Evolutionary conservation across 2,888 invertebrate species (phyloP).

Genomic region (Ferdinandea cuprea): DNA sequence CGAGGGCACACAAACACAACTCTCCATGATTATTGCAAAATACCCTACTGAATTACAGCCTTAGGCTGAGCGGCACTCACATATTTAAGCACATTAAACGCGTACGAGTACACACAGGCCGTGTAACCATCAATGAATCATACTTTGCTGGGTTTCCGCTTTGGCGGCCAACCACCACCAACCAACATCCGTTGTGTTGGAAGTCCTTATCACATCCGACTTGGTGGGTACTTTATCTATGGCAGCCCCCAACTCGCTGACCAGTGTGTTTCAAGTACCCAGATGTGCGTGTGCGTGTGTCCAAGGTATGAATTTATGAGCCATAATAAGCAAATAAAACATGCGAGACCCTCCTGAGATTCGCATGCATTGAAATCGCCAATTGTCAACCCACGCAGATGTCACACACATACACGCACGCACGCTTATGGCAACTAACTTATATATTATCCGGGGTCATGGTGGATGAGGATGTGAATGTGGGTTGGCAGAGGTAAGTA

Average conservation of each 20-base stretch:
- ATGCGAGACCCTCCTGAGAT: constrained; percentile 45
- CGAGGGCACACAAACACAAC: constrained; percentile 15
- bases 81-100: constrained; percentile 13
- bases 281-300: constrained; percentile 28
- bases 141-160: constrained; percentile 57
- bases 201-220: constrained; percentile 62
- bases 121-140: constrained; percentile 57
- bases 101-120: constrained; percentile 7
- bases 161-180: constrained; percentile 1
- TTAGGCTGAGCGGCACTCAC: constrained; percentile 24
- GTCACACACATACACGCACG: constrained; percentile 5
- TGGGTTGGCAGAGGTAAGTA: constrained; percentile 45
- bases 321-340: constrained; percentile 60
- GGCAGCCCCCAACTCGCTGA: constrained; percentile 18
- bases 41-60: constrained; percentile 45
- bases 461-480: constrained; percentile 48
- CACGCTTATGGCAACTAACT: constrained; percentile 44
- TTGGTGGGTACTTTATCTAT: constrained; percentile 9
- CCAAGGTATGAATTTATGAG: constrained; percentile 55
- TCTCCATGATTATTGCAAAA: constrained; percentile 50
- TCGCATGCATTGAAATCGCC: constrained; percentile 5
- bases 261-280: constrained; percentile 9
- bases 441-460: constrained; percentile 68
- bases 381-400: background rate
- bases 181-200: constrained; percentile 2